Evolutionary conservation across 2,113 vertebrate species (phyloP), one percentile per base, ranked within the genome.

Genomic region (Apaloderma vittatum): DNA sequence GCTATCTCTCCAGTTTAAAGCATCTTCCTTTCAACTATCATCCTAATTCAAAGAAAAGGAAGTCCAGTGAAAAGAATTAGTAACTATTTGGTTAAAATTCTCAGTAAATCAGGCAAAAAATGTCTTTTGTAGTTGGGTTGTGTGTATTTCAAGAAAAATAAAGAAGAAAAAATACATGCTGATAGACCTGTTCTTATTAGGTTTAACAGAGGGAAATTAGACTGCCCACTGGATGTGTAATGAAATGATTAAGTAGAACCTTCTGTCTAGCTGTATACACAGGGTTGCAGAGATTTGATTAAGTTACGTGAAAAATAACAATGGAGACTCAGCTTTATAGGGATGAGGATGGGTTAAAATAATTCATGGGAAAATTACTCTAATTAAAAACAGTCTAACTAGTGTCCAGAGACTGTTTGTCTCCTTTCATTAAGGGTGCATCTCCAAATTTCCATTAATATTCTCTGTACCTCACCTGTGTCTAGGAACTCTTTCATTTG

Each of bases 401-500:
- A 51, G n/a, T 34, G 61, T 59, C 34, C 81, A 45, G 13, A 67
- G 10, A n/a, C 49, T 3, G 8, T 48, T 76, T 77, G 34, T 89
- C 82, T 59, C 63, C 62, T 45, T 55, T 58, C 88, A 94, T 75
- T 94, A 78, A 78, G 67, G 62, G 46, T 32, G 18, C 57, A 54
- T 55, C 54, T 82, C 91, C 57, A 48, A 66, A 63, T 93, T 72
- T 66, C 18, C 7, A 70, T 68, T 92, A 62, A 68, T 90, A 78
- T 96, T 93, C 80, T 51, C 63, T 43, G 78, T 77, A n/a, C 11
- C 29, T 89, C 13, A 13, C 22, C 3, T 4, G 2, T 63, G 72
- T 80, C 89, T 92, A 65, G 93, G 77, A 90, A 66, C 55, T 22
- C 68, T 94, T 93, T 94, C 81, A 83, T 94, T 96, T 90, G 62